Percentiles rank a stretch among this genome's conserved stretches.
Conservation (phyloP, 2,113 vertebrate species). For the Misgurnus mizolepis region DNA sequence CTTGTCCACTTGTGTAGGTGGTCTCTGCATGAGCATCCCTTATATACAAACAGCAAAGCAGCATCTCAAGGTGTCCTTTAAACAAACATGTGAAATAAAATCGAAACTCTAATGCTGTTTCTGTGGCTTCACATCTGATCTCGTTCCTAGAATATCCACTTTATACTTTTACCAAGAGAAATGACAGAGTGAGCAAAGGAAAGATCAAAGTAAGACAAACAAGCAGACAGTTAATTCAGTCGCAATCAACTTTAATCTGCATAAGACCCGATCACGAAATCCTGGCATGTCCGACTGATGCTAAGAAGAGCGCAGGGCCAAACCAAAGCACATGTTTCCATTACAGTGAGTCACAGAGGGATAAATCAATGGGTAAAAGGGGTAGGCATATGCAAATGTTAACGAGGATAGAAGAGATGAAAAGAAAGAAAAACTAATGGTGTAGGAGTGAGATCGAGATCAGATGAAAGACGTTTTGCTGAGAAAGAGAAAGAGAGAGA, state of each 20-base stretch:
- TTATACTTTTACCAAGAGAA: not conserved
- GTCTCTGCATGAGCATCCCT: not conserved
- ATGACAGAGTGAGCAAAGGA: not conserved
- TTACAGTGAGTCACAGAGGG: constrained; percentile 1
- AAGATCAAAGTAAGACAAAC: not conserved
- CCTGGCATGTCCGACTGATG: constrained; percentile 9
- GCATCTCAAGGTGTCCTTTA: constrained; percentile 15
- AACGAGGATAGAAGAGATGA: constrained; percentile 5
- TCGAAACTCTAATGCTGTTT: not conserved
- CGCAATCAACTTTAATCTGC: constrained; percentile 39
- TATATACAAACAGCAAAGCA: not conserved
- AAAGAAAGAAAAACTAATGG: constrained; percentile 51
- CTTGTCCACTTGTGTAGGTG: constrained; percentile 12
- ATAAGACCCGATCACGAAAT: constrained; percentile 26
- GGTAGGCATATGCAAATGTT: constrained; percentile 27
- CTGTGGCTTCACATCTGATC: not conserved
- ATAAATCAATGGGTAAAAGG: constrained; percentile 33
- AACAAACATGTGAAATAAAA: not conserved
- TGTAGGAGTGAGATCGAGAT: constrained; percentile 49
- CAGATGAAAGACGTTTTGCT: constrained; percentile 1
- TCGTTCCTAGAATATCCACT: not conserved
- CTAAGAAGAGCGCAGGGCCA: constrained; percentile 21
- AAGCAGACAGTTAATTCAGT: constrained; percentile 16
- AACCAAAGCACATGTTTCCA: constrained; percentile 37
- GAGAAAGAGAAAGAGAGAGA: constrained; percentile 60